These are phyloP conservation scores for Peromyscus maniculatus DNA, from an alignment of 2,113 vertebrate genomes.

Conservation along the genomic window DNA sequence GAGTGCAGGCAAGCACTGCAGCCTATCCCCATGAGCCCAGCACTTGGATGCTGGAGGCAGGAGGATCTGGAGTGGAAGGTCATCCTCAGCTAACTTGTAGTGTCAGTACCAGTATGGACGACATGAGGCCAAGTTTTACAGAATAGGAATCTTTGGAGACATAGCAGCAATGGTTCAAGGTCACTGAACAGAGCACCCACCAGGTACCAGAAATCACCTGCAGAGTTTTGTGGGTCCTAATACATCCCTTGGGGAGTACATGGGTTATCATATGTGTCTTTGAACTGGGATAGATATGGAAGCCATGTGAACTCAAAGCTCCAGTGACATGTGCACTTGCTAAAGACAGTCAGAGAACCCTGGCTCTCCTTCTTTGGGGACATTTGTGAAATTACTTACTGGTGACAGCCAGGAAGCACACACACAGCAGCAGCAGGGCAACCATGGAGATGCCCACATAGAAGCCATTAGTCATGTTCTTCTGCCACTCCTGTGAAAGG, in stretches of 20 bases:
- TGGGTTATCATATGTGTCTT: accelerated
- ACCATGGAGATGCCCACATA: neutral
- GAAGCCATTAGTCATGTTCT: neutral
- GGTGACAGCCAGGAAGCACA: neutral
- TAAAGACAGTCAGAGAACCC: neutral
- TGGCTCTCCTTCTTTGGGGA: neutral
- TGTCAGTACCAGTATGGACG: neutral
- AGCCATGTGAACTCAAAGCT: neutral
- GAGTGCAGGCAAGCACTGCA: neutral
- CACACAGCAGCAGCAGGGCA: neutral
- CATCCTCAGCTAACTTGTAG: neutral
- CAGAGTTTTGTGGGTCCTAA: too few species aligned
- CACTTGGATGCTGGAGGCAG: neutral
- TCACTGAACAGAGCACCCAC: neutral
- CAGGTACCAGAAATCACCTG: too few species aligned
- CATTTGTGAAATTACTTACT: neutral
- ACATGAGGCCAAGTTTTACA: neutral
- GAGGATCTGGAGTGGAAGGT: neutral
- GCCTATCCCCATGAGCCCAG: neutral
- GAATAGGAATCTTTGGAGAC: neutral
- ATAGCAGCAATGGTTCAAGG: neutral
- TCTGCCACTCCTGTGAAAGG: accelerated
- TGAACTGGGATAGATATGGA: neutral
- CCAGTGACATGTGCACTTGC: accelerated
- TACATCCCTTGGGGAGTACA: neutral